Conservation (phyloP, 2,888 invertebrate genomes). For the Amphipoea lucens region DNA sequence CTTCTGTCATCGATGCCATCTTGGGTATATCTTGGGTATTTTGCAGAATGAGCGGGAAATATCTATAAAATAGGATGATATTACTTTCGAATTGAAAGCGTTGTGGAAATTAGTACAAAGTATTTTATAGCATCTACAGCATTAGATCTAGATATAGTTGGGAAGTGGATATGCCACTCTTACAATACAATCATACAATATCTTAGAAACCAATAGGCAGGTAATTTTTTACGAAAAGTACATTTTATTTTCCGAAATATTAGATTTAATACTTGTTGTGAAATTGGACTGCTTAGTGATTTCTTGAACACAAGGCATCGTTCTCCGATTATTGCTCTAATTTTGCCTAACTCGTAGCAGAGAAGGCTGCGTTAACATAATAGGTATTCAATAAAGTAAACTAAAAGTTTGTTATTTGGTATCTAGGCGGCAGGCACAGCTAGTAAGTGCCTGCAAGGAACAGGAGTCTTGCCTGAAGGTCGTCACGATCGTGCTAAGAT, state of each 20-base stretch:
- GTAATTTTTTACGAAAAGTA: no score
- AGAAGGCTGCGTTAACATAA: not conserved
- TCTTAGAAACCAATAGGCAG: not conserved
- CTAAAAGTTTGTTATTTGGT: not conserved
- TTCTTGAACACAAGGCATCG: not conserved
- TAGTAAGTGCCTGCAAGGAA: not conserved
- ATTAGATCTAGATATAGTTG: not conserved
- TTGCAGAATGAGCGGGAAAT: slow-evolving; percentile 27
- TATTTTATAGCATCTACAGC: not conserved
- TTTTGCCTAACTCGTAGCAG: not conserved
- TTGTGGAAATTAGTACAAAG: not conserved
- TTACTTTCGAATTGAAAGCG: slow-evolving; percentile 14
- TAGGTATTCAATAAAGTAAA: not conserved
- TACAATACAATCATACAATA: not conserved
- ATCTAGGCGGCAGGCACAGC: not conserved
- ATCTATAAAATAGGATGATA: slow-evolving; percentile 10
- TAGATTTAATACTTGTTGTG: not conserved
- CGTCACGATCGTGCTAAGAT: slow-evolving; percentile 47
- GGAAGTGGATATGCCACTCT: not conserved
- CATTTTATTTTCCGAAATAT: not conserved
- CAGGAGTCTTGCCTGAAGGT: slow-evolving; percentile 47
- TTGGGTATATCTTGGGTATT: slow-evolving; percentile 27
- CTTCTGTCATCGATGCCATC: slow-evolving; percentile 24
- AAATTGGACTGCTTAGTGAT: not conserved
- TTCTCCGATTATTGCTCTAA: not conserved